Evolutionary conservation across 92 coral and sea anemone species (phyloP).

Genomic region (Heliopora coerulea): DNA sequence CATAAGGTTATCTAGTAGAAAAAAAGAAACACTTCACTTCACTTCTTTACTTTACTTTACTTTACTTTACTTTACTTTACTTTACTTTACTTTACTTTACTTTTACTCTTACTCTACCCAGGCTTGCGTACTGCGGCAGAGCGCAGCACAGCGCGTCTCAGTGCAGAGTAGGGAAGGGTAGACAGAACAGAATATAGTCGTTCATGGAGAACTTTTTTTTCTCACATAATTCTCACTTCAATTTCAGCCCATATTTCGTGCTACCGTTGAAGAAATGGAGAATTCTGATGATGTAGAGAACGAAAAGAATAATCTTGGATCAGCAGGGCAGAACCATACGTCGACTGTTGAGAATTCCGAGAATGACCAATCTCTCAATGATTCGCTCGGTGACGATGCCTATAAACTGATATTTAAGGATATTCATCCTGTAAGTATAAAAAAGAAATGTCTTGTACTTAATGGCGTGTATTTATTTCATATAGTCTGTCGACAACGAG

Average conservation of each 20-base stretch:
- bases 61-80: too few species aligned
- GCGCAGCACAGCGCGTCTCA: too few species aligned
- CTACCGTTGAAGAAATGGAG: background rate
- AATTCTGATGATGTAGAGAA: background rate
- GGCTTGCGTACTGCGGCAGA: too few species aligned
- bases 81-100: too few species aligned
- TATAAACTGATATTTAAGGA: slow-evolving; percentile 74
- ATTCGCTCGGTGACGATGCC: slow-evolving; percentile 37
- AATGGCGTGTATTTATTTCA: too few species aligned
- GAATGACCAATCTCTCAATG: background rate
- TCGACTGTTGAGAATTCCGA: background rate
- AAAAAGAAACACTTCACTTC: too few species aligned
- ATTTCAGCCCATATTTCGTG: slow-evolving; percentile 27
- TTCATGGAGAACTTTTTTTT: background rate
- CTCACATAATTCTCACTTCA: background rate
- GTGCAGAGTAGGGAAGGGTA: too few species aligned
- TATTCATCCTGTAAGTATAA: slow-evolving; percentile 62
- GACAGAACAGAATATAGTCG: background rate
- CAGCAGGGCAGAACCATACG: background rate
- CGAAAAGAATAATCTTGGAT: background rate
- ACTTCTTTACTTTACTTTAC: too few species aligned
- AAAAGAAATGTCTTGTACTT: too few species aligned
- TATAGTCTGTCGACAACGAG: too few species aligned
- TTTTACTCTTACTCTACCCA: too few species aligned
- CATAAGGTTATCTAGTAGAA: too few species aligned